Evolutionary conservation across 1,140 invertebrate species (phyloP).

Genomic region (Dolichoris vasculosae): DNA sequence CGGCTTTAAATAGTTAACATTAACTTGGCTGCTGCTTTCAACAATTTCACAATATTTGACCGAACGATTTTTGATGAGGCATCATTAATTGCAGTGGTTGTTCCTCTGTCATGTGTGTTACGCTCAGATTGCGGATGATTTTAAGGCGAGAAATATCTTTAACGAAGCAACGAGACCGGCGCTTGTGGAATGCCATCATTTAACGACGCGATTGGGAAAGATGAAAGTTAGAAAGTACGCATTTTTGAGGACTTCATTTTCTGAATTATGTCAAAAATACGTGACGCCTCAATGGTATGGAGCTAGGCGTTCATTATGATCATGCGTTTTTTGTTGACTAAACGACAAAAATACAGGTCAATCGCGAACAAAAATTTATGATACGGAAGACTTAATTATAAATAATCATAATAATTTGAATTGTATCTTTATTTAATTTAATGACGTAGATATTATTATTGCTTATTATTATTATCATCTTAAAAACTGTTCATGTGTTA

Average conservation of each 20-base stretch:
- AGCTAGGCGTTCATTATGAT: not conserved
- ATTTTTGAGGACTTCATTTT: constrained; percentile 13
- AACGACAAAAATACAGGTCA: not conserved
- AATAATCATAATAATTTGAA: not conserved
- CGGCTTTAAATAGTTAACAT: not conserved
- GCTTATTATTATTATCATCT: not conserved
- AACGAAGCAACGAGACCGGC: not conserved
- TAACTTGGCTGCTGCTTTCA: not conserved
- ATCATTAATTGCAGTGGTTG: not conserved
- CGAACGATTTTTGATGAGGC: not conserved
- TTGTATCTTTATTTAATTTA: not conserved
- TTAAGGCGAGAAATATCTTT: not conserved
- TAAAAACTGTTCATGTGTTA: not conserved
- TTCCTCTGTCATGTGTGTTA: not conserved
- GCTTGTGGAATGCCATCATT: not conserved
- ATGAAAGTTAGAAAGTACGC: constrained; percentile 44
- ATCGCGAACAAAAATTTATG: constrained; percentile 14
- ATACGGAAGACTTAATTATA: not conserved
- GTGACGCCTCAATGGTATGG: not conserved
- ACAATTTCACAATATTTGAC: not conserved
- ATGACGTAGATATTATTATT: not conserved
- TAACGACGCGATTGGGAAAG: constrained; percentile 26
- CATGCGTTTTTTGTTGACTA: not conserved
- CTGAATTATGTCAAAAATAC: constrained; percentile 3
- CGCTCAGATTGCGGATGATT: not conserved